A percentile compares a stretch with the other conserved stretches of the same genome.
phyloP scores from a whole-genome alignment of 1,140 invertebrate species.

The Sitobion miscanthi region DNA sequence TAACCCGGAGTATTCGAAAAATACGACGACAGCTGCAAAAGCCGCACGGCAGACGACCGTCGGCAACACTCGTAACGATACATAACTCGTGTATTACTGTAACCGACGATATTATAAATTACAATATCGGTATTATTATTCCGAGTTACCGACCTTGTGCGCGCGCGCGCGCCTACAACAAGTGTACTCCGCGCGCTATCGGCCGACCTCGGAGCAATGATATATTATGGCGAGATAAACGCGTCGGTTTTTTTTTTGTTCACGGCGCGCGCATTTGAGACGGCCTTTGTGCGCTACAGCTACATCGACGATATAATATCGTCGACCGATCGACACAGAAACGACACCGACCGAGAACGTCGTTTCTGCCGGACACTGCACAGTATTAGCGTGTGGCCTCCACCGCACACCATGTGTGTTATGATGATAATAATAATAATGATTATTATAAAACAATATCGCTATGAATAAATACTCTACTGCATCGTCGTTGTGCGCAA shows the following conservation, averaged over 20 bases:
- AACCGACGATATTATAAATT: not conserved
- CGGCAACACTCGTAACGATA: too few species aligned
- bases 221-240: not conserved
- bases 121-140: not conserved
- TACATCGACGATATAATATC: not conserved
- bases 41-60: too few species aligned
- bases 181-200: not conserved
- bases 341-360: too few species aligned
- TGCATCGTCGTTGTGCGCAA: too few species aligned
- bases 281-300: not conserved
- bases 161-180: not conserved
- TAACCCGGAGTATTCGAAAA: not conserved
- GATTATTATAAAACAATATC: too few species aligned
- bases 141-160: conserved; percentile 23
- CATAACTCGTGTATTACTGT: not conserved
- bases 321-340: not conserved
- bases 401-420: too few species aligned
- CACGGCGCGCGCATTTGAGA: not conserved
- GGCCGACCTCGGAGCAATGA: not conserved
- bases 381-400: too few species aligned
- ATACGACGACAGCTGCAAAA: not conserved
- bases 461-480: too few species aligned
- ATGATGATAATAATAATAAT: too few species aligned
- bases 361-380: too few species aligned
- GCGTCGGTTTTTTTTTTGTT: not conserved